Conservation (phyloP, 2,888 invertebrate genomes). For the Xestia xanthographa region DNA sequence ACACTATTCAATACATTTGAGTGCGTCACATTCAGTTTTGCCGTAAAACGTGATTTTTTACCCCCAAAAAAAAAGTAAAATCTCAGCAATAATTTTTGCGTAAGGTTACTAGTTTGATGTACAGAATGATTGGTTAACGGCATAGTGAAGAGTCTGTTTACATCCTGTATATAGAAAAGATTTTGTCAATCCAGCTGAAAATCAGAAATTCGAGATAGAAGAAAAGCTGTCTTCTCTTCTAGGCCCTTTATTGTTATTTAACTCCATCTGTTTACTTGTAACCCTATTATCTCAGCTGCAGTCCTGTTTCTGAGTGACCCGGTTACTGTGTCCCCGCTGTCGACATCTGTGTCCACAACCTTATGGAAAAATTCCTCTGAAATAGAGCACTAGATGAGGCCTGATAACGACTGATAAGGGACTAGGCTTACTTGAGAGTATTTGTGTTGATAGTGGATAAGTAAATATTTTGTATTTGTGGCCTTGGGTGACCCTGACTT, state of each 20-base stretch:
- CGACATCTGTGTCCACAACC: slow-evolving; percentile 23
- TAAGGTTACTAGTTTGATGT: too few relatives aligned
- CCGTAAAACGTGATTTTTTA: too few relatives aligned
- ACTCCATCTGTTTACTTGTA: slow-evolving; percentile 7
- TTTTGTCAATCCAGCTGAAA: not conserved
- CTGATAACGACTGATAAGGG: slow-evolving; percentile 55
- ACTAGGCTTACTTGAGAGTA: slow-evolving; percentile 31
- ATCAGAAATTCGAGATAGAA: not conserved
- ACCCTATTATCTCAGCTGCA: slow-evolving; percentile 31
- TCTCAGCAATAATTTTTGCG: too few relatives aligned
- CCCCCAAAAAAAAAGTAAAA: too few relatives aligned
- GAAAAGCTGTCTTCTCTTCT: not conserved
- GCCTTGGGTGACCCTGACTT: slow-evolving; percentile 27
- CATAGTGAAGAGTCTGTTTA: too few relatives aligned
- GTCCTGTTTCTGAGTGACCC: slow-evolving; percentile 42
- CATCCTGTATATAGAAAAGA: not conserved
- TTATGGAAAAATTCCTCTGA: slow-evolving; percentile 49
- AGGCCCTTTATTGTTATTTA: not conserved
- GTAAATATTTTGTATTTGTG: slow-evolving; percentile 37
- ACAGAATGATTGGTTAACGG: too few relatives aligned
- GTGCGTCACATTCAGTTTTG: too few relatives aligned
- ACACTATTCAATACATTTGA: too few relatives aligned
- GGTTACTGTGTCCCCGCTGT: slow-evolving; percentile 45
- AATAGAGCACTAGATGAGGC: slow-evolving; percentile 55
- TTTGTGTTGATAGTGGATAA: slow-evolving; percentile 12